Percentiles rank a stretch among this genome's conserved stretches.
phyloP scores from a whole-genome alignment of 2,113 vertebrate genomes.

The Rhinichthys klamathensis region DNA sequence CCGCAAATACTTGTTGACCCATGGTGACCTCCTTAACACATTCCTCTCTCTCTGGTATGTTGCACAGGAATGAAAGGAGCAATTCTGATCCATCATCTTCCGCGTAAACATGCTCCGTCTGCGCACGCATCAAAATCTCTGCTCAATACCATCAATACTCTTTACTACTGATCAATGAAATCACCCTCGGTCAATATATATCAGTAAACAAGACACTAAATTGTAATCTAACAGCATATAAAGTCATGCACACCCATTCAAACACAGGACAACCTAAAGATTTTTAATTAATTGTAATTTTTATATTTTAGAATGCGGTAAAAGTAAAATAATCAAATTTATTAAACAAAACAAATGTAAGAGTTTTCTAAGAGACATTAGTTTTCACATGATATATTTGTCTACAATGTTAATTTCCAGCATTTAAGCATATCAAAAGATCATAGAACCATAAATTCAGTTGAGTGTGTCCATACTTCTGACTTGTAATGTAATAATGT shows the following conservation, averaged over 20 bases:
- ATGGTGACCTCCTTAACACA: constrained; percentile 3
- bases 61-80: not conserved
- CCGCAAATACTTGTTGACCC: constrained; percentile 40
- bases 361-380: too few relatives aligned
- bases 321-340: not conserved
- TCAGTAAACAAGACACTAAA: not conserved
- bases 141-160: not conserved
- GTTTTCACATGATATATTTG: too few relatives aligned
- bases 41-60: constrained; percentile 5
- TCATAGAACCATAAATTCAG: not conserved
- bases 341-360: not conserved
- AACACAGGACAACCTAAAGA: not conserved
- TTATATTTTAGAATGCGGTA: not conserved
- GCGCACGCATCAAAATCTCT: constrained; percentile 15
- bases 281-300: not conserved
- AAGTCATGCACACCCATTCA: not conserved
- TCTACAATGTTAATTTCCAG: too few relatives aligned
- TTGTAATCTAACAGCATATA: not conserved
- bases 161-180: not conserved
- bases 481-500: not conserved
- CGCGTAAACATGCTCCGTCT: not conserved
- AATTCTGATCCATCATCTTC: not conserved
- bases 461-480: not conserved
- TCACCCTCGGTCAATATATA: not conserved
- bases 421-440: not conserved